Conservation (phyloP, 2,797 vertebrate genomes). For the Poeciliopsis gracilis region DNA sequence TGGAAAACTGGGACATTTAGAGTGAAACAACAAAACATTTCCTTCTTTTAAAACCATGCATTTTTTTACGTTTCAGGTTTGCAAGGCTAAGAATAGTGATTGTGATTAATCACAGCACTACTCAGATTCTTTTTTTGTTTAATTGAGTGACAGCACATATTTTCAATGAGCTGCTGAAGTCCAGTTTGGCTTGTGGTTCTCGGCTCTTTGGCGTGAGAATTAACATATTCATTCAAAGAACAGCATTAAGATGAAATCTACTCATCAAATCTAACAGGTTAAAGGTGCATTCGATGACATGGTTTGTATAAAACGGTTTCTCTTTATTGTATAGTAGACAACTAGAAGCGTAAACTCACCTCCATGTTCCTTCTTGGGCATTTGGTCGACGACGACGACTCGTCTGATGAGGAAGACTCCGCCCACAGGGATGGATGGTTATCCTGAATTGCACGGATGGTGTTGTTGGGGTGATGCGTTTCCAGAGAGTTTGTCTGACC, state of each 20-base stretch:
- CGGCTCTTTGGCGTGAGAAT: background rate
- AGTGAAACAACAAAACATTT: no score
- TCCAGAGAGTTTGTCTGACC: conserved; percentile 51
- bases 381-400: conserved; percentile 60
- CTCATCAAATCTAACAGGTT: background rate
- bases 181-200: background rate
- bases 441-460: conserved; percentile 59
- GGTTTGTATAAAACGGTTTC: background rate
- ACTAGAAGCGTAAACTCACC: conserved; percentile 66
- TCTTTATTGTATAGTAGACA: background rate
- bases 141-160: no score
- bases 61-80: no score
- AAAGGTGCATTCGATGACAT: background rate
- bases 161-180: background rate
- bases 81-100: no score
- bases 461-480: conserved; percentile 43
- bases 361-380: conserved; percentile 76
- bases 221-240: background rate
- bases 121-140: no score
- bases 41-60: no score
- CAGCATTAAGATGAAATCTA: background rate
- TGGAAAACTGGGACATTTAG: no score
- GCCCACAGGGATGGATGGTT: conserved; percentile 38
- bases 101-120: no score
- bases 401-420: conserved; percentile 63